Conservation (phyloP, 2,888 invertebrate genomes). For the Philereme vetulata region DNA sequence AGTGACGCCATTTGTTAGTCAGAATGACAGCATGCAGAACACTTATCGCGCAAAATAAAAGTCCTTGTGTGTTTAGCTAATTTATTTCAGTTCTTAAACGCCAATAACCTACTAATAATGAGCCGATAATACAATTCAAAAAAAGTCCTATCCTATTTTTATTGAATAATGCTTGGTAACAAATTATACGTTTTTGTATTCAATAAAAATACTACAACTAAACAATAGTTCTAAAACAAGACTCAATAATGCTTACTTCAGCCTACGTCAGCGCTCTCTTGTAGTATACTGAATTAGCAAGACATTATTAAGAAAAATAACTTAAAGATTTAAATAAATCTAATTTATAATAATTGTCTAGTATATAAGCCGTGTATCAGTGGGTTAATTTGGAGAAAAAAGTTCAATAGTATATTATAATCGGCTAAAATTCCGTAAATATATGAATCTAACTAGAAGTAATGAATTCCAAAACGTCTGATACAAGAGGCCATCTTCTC, state of each 20-base stretch:
- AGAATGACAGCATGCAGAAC: no score
- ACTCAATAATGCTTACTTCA: slow-evolving; percentile 66
- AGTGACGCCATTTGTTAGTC: no score
- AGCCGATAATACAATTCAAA: slow-evolving; percentile 83
- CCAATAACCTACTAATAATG: slow-evolving; percentile 83
- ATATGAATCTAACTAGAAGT: slow-evolving; percentile 42
- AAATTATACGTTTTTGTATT: slow-evolving; percentile 80
- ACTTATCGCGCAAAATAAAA: slow-evolving; percentile 43
- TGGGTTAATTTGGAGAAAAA: slow-evolving; percentile 61
- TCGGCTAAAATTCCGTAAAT: slow-evolving; percentile 46
- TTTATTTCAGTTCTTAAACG: slow-evolving; percentile 84
- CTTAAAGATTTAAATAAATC: slow-evolving; percentile 79
- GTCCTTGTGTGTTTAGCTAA: slow-evolving; percentile 72
- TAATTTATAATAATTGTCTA: slow-evolving; percentile 68
- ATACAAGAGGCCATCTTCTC: slow-evolving; percentile 59
- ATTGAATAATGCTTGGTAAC: slow-evolving; percentile 84
- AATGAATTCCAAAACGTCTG: slow-evolving; percentile 55
- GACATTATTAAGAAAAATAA: slow-evolving; percentile 72
- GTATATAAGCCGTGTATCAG: slow-evolving; percentile 65
- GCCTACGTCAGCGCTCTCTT: slow-evolving; percentile 14
- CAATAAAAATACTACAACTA: slow-evolving; percentile 78
- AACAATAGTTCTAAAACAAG: slow-evolving; percentile 73
- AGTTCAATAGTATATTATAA: slow-evolving; percentile 48
- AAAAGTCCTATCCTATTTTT: slow-evolving; percentile 79
- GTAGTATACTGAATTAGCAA: slow-evolving; percentile 39